Base-by-base conservation (phyloP, 2,113 vertebrate species). In the Pyrgilauda ruficollis region DNA sequence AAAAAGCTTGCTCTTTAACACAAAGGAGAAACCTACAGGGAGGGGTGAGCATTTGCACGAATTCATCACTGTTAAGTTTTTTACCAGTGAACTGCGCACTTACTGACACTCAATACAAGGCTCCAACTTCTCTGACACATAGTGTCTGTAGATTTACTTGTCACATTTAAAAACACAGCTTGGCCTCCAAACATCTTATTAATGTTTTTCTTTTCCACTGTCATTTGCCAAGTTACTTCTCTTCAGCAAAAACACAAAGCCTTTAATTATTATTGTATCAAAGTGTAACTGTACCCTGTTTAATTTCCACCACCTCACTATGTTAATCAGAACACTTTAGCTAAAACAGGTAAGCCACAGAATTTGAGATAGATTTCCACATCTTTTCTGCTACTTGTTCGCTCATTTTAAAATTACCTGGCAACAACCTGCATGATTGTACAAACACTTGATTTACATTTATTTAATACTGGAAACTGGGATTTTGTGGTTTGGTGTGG, bases 371-470 rank as follows among this genome's bases (percentile, higher is more conserved):
- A 79, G 61, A 55, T 80, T 86, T 94, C 39, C 56, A 30, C 31
- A 41, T 52, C 39, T 89, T 39, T 82, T 95, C 88, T 96, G 53
- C 47, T 84, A 76, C 75, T 87, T 86, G 28, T 44, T 91, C 95
- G 49, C 58, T 94, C 50, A 80, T 72, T 79, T 56, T 50, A 81
- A 84, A 93, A 95, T 93, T 72, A 77, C 35, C 26, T 69, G 37
- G 44, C 52, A 93, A 69, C 52, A 89, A 63, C 23, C 52, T 78
- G 43, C 44, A 78, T 78, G 63, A 96, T 11, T 91, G 78, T 90
- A 91, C 28, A 27, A 91, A 79, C 5, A 47, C 16, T 74, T 72
- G 53, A 89, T 75, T 93, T 84, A 86, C 26, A 69, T 56, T 81
- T 15, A 68, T 59, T 94, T 73, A 22, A 86, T 83, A 84, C 35